Evolutionary conservation across 2,113 vertebrate genomes (phyloP), one percentile per base, ranked within the genome.

Genomic region (Tretioscincus oriximinensis): DNA sequence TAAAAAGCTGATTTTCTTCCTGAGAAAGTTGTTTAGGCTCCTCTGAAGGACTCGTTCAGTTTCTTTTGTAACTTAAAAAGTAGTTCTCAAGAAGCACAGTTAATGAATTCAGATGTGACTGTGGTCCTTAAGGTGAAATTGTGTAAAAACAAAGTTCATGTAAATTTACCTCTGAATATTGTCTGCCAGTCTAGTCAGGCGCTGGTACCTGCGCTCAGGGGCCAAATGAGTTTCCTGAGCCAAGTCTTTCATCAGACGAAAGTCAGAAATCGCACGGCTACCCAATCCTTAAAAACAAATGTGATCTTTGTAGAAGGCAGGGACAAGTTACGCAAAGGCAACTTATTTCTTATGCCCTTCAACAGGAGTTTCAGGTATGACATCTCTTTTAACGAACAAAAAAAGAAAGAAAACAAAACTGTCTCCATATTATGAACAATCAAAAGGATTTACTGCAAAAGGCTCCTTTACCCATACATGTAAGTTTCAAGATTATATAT

Each of bases 241-340:
- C 63, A 94, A 78, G 29, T 92, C 91, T 75, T 88, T 93, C 94
- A 94, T 93, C 76, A 93, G 26, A 0, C 74, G 90, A 80, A 93
- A 93, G 76, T 94, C 87, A 22, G 91, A 85, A 29, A 73, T 82
- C 11, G 86, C 91, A 65, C 61, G 83, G 26, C 47, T 78, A 9
- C 76, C 83, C 66, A 94, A 75, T 10, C 94, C 94, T 95, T 41
- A n/a, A 31, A 10, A 73, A 75, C 51, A 1, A n/a, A 8, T 18
- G 7, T 6, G 14, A 4, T 2, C 4, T 18, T 73, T 73, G 72
- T 73, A 16, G 14, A 51, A 24, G 14, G 26, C 9, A 51, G 12
- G n/a, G 8, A 21, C 26, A 6, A 41, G 64, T 12, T 22, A 29
- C 58, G 12, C n/a, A 35, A 73, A 26, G n/a, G 4, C 16, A 65